A percentile compares a stretch with the other conserved stretches of the same genome.
phyloP scores from a whole-genome alignment of 2,113 vertebrate species.

The Prionailurus bengalensis region DNA sequence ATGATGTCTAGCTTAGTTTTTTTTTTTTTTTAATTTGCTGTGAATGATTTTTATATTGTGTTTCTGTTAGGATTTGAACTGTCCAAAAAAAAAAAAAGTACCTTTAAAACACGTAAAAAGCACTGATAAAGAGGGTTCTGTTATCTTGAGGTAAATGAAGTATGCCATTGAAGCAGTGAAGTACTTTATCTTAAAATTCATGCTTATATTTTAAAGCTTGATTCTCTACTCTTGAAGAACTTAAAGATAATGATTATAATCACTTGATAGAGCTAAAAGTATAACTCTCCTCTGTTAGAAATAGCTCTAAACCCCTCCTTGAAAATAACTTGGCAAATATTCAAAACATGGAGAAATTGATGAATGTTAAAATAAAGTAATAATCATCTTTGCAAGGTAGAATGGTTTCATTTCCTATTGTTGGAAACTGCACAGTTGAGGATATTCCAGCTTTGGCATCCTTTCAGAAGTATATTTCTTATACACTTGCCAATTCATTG shows the following conservation, averaged over 20 bases:
- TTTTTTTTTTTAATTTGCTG: neutral
- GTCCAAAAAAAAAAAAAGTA: neutral
- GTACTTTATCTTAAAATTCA: slow-evolving; percentile 29
- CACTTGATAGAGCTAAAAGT: slow-evolving; percentile 34
- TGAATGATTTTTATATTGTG: neutral
- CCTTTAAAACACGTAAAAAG: neutral
- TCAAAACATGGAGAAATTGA: slow-evolving; percentile 34
- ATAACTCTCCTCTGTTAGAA: neutral
- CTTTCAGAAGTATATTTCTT: slow-evolving; percentile 51
- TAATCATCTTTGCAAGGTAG: slow-evolving; percentile 43
- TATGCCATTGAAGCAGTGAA: neutral
- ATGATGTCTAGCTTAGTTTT: neutral
- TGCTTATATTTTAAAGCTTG: slow-evolving; percentile 1
- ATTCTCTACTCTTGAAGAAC: neutral
- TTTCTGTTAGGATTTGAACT: neutral
- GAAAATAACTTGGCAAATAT: slow-evolving; percentile 47
- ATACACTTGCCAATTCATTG: slow-evolving; percentile 66
- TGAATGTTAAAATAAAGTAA: slow-evolving; percentile 55
- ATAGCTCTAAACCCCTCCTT: neutral
- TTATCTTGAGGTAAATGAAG: neutral
- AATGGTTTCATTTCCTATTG: neutral
- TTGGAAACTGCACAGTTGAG: neutral
- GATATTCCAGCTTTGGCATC: slow-evolving; percentile 35
- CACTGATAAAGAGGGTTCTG: neutral
- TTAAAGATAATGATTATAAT: neutral